Conservation (phyloP, 1,140 invertebrate species). For the Drosophila serrata region DNA sequence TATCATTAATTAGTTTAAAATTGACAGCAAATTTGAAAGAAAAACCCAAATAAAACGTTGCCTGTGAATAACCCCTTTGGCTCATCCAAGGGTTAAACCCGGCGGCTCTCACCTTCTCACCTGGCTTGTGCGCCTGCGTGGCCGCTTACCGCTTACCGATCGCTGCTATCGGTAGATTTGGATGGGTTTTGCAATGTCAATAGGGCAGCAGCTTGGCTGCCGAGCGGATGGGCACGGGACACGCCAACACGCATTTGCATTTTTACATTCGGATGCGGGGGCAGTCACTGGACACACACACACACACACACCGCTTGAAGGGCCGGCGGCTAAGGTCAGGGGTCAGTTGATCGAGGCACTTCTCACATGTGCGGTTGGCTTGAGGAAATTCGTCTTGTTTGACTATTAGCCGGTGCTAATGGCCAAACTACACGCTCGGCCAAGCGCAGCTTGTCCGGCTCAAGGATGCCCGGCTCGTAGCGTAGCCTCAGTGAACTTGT, state of each 20-base stretch:
- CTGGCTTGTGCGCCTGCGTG: conserved; percentile 38
- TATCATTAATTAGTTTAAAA: background rate
- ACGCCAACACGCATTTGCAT: conserved; percentile 68
- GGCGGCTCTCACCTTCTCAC: conserved; percentile 23
- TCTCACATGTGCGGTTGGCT: conserved; percentile 37
- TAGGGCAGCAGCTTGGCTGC: conserved; percentile 43
- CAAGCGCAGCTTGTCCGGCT: conserved; percentile 41
- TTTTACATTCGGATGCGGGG: conserved; percentile 56
- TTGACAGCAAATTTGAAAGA: too few relatives aligned
- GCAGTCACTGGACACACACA: conserved; percentile 1
- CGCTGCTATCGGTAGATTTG: conserved; percentile 39
- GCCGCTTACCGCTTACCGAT: conserved; percentile 21
- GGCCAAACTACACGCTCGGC: conserved; percentile 53
- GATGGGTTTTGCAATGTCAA: conserved; percentile 77
- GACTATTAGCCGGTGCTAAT: conserved; percentile 62
- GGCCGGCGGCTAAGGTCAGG: conserved; percentile 60
- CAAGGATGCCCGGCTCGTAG: conserved; percentile 60
- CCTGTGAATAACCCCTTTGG: background rate
- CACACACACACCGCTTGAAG: conserved; percentile 31
- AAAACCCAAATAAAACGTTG: too few relatives aligned
- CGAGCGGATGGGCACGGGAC: conserved; percentile 26
- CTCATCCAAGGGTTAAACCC: conserved; percentile 17
- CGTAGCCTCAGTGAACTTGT: conserved; percentile 35
- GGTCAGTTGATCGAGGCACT: conserved; percentile 33
- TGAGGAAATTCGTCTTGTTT: conserved; percentile 52